A percentile compares a stretch with the other conserved stretches of the same genome.
Conservation (phyloP, 2,113 vertebrate species). For the Todiramphus saurophagus region DNA sequence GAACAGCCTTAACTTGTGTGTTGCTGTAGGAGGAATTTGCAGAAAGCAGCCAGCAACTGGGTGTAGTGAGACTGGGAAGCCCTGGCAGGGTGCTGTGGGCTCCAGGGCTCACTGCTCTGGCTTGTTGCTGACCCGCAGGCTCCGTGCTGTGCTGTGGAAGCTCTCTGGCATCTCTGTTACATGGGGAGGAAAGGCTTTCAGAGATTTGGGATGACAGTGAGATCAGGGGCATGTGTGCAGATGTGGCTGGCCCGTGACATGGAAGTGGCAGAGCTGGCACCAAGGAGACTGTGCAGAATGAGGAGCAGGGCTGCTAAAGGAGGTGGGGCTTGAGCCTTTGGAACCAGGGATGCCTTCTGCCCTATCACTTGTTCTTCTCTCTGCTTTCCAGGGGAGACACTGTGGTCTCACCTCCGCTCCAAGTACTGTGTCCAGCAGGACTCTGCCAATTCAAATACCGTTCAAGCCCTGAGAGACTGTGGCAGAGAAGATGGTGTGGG, state of each 20-base stretch:
- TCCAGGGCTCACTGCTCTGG: not conserved
- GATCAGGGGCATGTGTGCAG: not conserved
- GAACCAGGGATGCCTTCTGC: not conserved
- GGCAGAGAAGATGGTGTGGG: not conserved
- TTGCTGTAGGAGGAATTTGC: not conserved
- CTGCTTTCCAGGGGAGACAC: constrained; percentile 80
- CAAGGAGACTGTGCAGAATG: not conserved
- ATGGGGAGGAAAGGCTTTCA: not conserved
- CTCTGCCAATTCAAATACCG: constrained; percentile 55
- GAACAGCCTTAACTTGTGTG: not conserved
- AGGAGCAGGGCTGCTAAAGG: not conserved
- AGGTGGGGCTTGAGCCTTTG: not conserved
- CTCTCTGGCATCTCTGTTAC: not conserved
- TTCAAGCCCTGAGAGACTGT: constrained; percentile 35
- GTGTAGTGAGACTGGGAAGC: not conserved
- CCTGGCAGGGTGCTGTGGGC: not conserved
- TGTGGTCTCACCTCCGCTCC: constrained; percentile 87
- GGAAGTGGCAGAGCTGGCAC: not conserved
- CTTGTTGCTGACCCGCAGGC: not conserved
- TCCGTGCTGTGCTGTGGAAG: not conserved
- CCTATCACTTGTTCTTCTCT: not conserved
- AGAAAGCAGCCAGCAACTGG: not conserved
- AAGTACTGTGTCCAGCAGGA: constrained; percentile 57
- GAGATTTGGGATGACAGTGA: not conserved
- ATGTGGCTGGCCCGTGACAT: not conserved